phyloP scores from a whole-genome alignment of 2,113 vertebrate genomes.

The Pica pica region DNA sequence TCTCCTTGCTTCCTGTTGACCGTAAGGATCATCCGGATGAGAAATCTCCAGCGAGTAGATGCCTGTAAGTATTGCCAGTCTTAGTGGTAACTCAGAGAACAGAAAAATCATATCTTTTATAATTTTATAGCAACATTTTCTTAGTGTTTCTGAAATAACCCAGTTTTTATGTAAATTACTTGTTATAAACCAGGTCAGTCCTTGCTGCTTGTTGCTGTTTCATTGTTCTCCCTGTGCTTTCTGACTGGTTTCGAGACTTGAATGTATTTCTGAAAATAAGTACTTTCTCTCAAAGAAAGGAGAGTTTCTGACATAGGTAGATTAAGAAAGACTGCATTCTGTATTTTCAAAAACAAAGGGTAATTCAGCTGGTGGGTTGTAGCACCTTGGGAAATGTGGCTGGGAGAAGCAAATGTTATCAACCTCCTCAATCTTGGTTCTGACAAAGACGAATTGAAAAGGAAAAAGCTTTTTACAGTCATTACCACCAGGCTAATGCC shows the following conservation, averaged over 20 bases:
- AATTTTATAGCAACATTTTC: neutral
- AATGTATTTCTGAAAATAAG: neutral
- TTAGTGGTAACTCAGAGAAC: neutral
- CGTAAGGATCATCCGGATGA: constrained; percentile 70
- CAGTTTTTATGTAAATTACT: neutral
- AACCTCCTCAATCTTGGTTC: neutral
- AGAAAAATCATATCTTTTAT: neutral
- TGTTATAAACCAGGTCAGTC: neutral
- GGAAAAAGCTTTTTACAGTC: neutral
- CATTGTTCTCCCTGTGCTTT: neutral
- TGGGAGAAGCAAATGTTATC: neutral
- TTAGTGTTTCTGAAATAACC: neutral
- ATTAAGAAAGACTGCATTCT: neutral
- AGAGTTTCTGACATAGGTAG: neutral
- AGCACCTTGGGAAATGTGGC: neutral
- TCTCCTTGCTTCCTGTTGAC: constrained; percentile 72
- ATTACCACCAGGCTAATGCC: neutral
- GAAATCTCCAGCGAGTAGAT: constrained; percentile 67
- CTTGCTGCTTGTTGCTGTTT: neutral
- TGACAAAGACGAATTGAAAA: neutral
- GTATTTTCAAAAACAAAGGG: neutral
- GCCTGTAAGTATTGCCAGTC: constrained; percentile 47
- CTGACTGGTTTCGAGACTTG: neutral
- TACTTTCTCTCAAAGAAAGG: neutral
- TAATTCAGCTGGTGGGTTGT: neutral